phyloP scores from a whole-genome alignment of 2,797 vertebrate genomes.

The Galaxias olidus region DNA sequence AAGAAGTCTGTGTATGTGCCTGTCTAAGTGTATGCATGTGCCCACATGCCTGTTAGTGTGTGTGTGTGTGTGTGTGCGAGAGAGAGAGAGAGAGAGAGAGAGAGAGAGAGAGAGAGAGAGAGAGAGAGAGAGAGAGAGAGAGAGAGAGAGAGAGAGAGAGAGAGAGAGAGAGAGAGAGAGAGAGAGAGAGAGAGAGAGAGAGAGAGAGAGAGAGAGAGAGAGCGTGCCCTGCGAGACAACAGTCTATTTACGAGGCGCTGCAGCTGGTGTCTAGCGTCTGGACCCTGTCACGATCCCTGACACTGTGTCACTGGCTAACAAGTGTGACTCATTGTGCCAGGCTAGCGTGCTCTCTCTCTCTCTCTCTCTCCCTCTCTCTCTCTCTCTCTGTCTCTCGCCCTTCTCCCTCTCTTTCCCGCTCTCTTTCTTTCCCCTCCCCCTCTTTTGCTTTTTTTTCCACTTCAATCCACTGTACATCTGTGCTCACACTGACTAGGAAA shows the following conservation, averaged over 20 bases:
- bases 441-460: too few relatives aligned
- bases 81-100: conserved; percentile 51
- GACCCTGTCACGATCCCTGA: conserved; percentile 80
- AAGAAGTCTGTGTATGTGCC: conserved; percentile 72
- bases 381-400: conserved; percentile 19
- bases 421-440: conserved; percentile 32
- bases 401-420: conserved; percentile 14
- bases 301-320: conserved; percentile 79
- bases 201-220: conserved; percentile 37
- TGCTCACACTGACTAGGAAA: conserved; percentile 26
- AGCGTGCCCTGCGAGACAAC: conserved; percentile 73
- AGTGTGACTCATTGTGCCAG: conserved; percentile 77
- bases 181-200: conserved; percentile 21
- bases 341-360: conserved; percentile 59
- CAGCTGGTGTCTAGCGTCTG: conserved; percentile 83
- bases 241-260: conserved; percentile 80
- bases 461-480: conserved; percentile 40
- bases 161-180: conserved; percentile 19
- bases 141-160: conserved; percentile 10
- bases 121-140: conserved; percentile 10
- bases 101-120: conserved; percentile 20
- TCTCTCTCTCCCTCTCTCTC: conserved; percentile 28
- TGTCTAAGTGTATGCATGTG: conserved; percentile 22
- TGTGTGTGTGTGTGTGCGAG: conserved; percentile 41
- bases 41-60: conserved; percentile 66